Evolutionary conservation across 2,113 vertebrate genomes (phyloP).

Genomic region (Aythya baeri): DNA sequence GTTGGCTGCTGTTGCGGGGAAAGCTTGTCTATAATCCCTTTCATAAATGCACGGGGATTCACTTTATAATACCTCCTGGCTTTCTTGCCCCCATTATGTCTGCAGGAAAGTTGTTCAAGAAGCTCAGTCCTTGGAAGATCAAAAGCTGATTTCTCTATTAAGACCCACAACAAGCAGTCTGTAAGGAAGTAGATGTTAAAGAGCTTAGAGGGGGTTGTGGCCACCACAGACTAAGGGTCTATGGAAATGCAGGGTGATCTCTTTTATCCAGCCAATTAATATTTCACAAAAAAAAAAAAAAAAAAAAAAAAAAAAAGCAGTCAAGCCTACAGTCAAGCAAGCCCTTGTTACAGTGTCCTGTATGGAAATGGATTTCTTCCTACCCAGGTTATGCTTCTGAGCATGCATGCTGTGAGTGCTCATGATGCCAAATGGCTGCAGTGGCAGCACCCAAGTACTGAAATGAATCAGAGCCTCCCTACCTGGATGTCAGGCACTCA

Average conservation of each 20-base stretch:
- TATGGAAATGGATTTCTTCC: neutral
- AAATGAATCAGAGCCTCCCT: neutral
- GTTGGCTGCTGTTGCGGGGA: neutral
- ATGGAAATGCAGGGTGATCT: neutral
- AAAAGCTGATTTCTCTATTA: neutral
- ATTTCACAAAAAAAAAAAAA: neutral
- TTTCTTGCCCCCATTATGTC: neutral
- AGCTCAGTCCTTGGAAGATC: neutral
- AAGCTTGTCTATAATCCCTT: neutral
- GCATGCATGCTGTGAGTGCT: rapidly evolving
- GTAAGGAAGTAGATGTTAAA: neutral
- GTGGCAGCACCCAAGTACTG: neutral
- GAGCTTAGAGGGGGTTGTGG: neutral
- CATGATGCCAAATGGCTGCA: neutral
- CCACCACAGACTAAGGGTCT: neutral
- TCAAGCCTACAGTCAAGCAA: neutral
- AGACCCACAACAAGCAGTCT: neutral
- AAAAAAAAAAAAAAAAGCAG: neutral
- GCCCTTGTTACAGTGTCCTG: neutral
- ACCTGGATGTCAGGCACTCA: neutral
- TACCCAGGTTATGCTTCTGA: neutral
- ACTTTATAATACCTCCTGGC: neutral
- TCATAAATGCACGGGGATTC: neutral
- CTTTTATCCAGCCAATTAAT: neutral
- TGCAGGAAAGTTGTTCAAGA: neutral